Evolutionary conservation across 2,797 vertebrate genomes (phyloP).

Genomic region (Pantherophis vulpinus): DNA sequence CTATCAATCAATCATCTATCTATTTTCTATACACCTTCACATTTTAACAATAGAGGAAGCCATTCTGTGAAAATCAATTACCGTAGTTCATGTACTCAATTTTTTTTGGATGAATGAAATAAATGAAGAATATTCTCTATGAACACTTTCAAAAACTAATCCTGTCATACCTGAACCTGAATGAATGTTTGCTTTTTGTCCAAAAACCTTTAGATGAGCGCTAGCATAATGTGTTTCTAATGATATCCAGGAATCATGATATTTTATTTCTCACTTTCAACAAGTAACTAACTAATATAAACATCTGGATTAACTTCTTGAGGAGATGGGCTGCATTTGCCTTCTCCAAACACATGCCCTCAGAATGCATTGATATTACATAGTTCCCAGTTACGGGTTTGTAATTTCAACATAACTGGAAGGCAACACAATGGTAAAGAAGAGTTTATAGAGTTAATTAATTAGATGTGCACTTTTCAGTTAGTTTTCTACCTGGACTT

Average conservation of each 20-base stretch:
- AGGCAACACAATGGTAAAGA: not conserved
- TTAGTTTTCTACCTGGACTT: not conserved
- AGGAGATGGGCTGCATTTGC: not conserved
- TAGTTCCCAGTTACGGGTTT: not conserved
- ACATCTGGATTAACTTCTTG: conserved; percentile 10
- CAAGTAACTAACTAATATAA: not conserved
- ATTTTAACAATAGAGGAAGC: conserved; percentile 28
- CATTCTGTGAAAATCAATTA: conserved; percentile 44
- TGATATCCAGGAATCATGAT: conserved; percentile 10
- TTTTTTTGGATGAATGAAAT: conserved; percentile 30
- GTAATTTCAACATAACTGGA: not conserved
- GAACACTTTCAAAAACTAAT: conserved; percentile 22
- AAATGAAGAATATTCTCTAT: conserved; percentile 3
- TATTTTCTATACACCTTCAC: conserved; percentile 35
- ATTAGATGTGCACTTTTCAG: not conserved
- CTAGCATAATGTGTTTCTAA: conserved; percentile 28
- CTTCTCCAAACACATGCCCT: not conserved
- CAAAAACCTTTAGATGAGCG: not conserved
- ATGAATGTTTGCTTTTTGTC: conserved; percentile 25
- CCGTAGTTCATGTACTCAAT: conserved; percentile 29
- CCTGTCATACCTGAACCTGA: not conserved
- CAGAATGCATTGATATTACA: not conserved
- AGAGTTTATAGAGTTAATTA: not conserved
- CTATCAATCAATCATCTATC: too few species aligned
- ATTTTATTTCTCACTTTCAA: conserved; percentile 38